Evolutionary conservation across 2,888 invertebrate genomes (phyloP).

Genomic region (Nemapogon koenigi): DNA sequence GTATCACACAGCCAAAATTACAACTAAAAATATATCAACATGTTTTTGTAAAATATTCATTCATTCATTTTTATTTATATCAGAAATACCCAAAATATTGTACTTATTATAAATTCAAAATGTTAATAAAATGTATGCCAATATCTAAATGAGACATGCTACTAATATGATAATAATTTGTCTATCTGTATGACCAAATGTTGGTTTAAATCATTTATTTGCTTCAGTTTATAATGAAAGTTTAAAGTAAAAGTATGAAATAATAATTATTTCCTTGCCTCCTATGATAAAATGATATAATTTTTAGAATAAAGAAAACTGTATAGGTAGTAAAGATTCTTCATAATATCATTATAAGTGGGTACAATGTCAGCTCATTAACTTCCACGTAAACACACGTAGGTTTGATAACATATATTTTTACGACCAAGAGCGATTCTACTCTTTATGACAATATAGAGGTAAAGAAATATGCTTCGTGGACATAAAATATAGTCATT

Average conservation of each 20-base stretch:
- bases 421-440: too few species aligned
- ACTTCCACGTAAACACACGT: constrained; percentile 37
- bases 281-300: too few species aligned
- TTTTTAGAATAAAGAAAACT: too few species aligned
- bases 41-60: background rate
- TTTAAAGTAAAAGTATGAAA: too few species aligned
- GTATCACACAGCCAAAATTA: background rate
- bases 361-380: constrained; percentile 44
- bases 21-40: background rate
- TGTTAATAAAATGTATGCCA: background rate
- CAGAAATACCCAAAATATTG: background rate
- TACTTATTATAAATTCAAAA: background rate
- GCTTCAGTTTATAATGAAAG: too few species aligned
- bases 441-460: too few species aligned
- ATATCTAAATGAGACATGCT: background rate
- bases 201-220: too few species aligned
- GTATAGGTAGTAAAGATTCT: constrained; percentile 1
- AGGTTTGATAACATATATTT: constrained; percentile 41
- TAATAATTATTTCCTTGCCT: too few species aligned
- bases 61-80: background rate
- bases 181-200: too few species aligned
- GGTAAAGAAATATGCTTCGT: too few species aligned
- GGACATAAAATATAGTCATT: too few species aligned
- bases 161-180: too few species aligned
- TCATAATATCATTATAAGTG: constrained; percentile 35